phyloP scores from a whole-genome alignment of 2,797 vertebrate species.

The Fistularia commersonii region DNA sequence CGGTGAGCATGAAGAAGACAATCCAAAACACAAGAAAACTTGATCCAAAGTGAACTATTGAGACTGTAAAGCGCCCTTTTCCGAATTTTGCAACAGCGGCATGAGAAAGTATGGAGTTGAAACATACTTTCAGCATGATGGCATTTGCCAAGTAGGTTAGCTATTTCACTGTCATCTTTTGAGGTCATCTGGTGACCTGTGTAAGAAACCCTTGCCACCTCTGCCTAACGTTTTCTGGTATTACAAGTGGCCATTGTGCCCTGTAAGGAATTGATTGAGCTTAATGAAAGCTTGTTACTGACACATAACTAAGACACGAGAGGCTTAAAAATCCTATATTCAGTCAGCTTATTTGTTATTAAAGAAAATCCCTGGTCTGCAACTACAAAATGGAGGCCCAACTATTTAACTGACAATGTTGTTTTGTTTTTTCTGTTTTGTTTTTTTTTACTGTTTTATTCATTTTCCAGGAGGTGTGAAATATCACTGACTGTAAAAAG shows the following conservation, averaged over 20 bases:
- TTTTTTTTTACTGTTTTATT: conserved; percentile 51
- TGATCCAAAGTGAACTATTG: conserved; percentile 58
- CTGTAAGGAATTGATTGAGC: conserved; percentile 1
- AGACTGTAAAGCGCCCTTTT: conserved; percentile 70
- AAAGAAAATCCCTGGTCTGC: conserved; percentile 2
- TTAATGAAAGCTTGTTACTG: conserved; percentile 5
- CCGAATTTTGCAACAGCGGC: conserved; percentile 61
- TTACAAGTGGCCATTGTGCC: conserved; percentile 1
- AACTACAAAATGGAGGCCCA: not conserved
- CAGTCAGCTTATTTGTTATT: too few relatives aligned
- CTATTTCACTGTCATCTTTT: conserved; percentile 53
- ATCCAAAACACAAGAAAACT: conserved; percentile 56
- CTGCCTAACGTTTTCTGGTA: conserved; percentile 6
- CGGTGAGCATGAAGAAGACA: conserved; percentile 39
- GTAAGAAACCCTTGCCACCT: conserved; percentile 14
- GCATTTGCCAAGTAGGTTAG: conserved; percentile 62
- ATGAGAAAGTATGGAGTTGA: conserved; percentile 40
- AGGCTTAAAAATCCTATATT: conserved; percentile 5
- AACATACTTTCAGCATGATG: conserved; percentile 57
- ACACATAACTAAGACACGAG: conserved; percentile 8
- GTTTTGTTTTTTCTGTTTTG: too few relatives aligned
- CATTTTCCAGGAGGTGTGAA: conserved; percentile 70
- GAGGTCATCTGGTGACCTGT: conserved; percentile 48
- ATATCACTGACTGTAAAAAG: conserved; percentile 67
- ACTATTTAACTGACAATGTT: too few relatives aligned